Base-by-base conservation (phyloP, 2,113 vertebrate genomes). In the Trinectes maculatus region DNA sequence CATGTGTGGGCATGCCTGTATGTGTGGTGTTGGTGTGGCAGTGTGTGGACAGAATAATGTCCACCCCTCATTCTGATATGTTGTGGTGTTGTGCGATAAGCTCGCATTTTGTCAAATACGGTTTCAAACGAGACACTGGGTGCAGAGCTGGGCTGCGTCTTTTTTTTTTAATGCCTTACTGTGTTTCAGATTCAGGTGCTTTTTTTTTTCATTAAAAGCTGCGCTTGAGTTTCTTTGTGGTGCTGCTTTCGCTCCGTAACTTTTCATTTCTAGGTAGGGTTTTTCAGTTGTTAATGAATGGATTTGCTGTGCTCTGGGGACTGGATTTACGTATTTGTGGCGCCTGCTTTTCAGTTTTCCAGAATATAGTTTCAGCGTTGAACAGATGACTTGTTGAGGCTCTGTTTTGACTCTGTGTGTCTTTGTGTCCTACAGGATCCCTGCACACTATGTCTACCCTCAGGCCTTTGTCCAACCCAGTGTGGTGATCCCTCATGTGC, bases 391-490 rank as follows among this genome's bases (percentile, higher is more conserved):
- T 1, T 13, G 5, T 48, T 22, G 48, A 28, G 6, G 37, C 59
- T 60, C 8, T 59, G 56, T 44, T 71, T 62, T 88, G 64, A 89
- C 74, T 67, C 58, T 55, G 37, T 47, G 54, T 69, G 39, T 78
- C 40, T 84, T 72, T 88, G 31, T 85, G 55, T 84, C 74, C 93
- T 66, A 87, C 95, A 98, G 97, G 94, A 96, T 98, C 61, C 96
- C 97, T 16, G 95, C 97, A 72, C 97, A 98, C 88, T 98, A 98
- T 53, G 94, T 98, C 78, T 98, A 98, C 83, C 97, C 96, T 51
- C 97, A 98, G 93, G 96, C 96, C 67, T 98, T 96, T 36, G 92
- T 98, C 78, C 97, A 98, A 83, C 97, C 97, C 4, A 96, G 97
- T 58, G 84, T 98, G 86, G 91, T 98, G 72, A 98, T 98, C 54